Evolutionary conservation across 2,113 vertebrate genomes (phyloP).

Genomic region (Brienomyrus brachyistius): DNA sequence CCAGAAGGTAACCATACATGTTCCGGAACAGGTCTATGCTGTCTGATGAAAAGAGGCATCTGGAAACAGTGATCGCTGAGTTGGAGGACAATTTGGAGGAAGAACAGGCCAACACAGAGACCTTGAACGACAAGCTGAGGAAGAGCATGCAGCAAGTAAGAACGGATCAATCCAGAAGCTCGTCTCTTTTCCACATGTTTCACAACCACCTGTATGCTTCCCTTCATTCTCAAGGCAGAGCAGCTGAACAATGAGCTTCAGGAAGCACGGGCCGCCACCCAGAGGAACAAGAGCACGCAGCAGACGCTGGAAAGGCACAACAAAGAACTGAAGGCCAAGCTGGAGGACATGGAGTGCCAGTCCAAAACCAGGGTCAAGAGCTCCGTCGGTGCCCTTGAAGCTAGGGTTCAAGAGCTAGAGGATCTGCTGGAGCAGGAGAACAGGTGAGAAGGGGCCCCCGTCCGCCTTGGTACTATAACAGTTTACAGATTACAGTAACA

Average conservation of each 20-base stretch:
- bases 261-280: slow-evolving; percentile 64
- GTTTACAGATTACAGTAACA: not conserved
- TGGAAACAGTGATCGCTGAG: slow-evolving; percentile 76
- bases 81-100: slow-evolving; percentile 93
- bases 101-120: slow-evolving; percentile 75
- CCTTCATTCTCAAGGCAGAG: slow-evolving; percentile 55
- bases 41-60: slow-evolving; percentile 79
- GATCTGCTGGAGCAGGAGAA: slow-evolving; percentile 83
- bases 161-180: not conserved
- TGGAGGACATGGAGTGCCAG: slow-evolving; percentile 78
- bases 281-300: slow-evolving; percentile 72
- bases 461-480: not conserved
- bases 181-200: not conserved
- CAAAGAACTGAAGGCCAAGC: slow-evolving; percentile 78
- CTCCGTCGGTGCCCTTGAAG: slow-evolving; percentile 69
- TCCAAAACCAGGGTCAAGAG: slow-evolving; percentile 81
- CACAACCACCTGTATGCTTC: not conserved
- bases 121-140: slow-evolving; percentile 78
- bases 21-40: slow-evolving; percentile 59
- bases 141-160: slow-evolving; percentile 82
- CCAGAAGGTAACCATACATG: not conserved
- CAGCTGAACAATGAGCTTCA: slow-evolving; percentile 79
- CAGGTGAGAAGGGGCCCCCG: slow-evolving; percentile 58
- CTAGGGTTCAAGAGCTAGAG: slow-evolving; percentile 76
- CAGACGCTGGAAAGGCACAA: slow-evolving; percentile 87